Conservation (phyloP, 2,113 vertebrate genomes). For the Urocitellus parryii region DNA sequence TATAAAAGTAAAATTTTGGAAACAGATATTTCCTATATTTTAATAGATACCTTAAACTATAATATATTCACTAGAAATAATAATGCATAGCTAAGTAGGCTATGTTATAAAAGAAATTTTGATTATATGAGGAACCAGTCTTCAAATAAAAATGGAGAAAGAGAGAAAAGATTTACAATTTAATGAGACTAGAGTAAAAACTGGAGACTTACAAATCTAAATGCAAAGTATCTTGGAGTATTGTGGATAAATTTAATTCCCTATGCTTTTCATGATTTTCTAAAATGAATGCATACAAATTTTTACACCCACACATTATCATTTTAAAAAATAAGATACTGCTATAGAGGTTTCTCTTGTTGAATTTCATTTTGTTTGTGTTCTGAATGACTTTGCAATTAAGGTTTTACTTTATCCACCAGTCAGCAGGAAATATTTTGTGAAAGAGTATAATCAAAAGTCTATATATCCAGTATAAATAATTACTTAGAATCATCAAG, state of each 20-base stretch:
- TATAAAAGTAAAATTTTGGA: background rate
- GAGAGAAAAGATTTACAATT: background rate
- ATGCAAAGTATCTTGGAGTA: background rate
- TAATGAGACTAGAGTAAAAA: background rate
- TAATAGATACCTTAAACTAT: background rate
- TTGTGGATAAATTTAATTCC: background rate
- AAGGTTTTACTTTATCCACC: background rate
- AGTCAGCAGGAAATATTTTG: background rate
- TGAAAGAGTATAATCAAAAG: background rate
- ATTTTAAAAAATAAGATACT: background rate
- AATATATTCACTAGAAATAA: background rate
- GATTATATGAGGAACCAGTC: background rate
- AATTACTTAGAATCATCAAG: background rate
- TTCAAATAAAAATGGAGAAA: conserved; percentile 13
- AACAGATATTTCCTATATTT: background rate
- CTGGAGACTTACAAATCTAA: background rate
- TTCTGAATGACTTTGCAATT: conserved; percentile 16
- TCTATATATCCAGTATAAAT: background rate
- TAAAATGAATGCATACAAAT: background rate
- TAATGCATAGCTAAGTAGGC: background rate
- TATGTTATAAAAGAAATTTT: background rate
- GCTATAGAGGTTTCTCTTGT: background rate
- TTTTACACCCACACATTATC: background rate
- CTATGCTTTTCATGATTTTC: background rate
- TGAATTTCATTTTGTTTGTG: conserved; percentile 35